Evolutionary conservation across 2,797 vertebrate genomes (phyloP), one percentile per base, ranked within the genome.

Genomic region (Anguilla obscura): DNA sequence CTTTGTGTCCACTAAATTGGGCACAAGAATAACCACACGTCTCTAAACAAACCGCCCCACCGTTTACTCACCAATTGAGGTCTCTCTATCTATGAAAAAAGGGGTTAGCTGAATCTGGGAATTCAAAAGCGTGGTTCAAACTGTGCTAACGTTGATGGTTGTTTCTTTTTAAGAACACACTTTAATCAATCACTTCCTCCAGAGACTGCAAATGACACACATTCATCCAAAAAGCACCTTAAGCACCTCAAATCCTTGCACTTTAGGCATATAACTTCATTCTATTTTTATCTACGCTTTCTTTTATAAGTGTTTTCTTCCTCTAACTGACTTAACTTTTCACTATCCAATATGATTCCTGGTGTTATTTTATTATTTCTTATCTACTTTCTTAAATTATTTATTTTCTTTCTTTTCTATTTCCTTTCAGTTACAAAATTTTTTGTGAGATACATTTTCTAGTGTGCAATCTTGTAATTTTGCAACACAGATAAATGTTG

Each of bases 1-100:
- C 86, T 82, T n/a, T 82, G 18, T 50, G 56, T 33, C 40, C 76
- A 45, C 50, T 58, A 85, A 85, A 85, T 58, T 54, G 52, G 83
- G 83, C 56, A 50, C 79, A 52, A 69, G 36, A 80, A 87, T 82
- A 83, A 84, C 79, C 79, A 30, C 40, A 45, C 27, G 4, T 50
- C n/a, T 74, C n/a, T 69, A 60, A 87, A 83, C 40, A 27, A 14
- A 56, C 45, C 84, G 33, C 4, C 74, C 7, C 52, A 84, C 82
- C 21, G 0, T 52, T 84, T 52, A 54, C 24, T 54, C 14, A 33
- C 69, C 45, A 54, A 74, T 63, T 63, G 54, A 63, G 58, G 54
- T 63, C 74, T 12, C 56, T 54, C 85, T 60, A 58, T 50, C 0
- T 5, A 9, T 33, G 18, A 40, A 76, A 76, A 45, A 85, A 48